Evolutionary conservation across 2,113 vertebrate species (phyloP), one percentile per base, ranked within the genome.

Genomic region (Lepisosteus oculatus): DNA sequence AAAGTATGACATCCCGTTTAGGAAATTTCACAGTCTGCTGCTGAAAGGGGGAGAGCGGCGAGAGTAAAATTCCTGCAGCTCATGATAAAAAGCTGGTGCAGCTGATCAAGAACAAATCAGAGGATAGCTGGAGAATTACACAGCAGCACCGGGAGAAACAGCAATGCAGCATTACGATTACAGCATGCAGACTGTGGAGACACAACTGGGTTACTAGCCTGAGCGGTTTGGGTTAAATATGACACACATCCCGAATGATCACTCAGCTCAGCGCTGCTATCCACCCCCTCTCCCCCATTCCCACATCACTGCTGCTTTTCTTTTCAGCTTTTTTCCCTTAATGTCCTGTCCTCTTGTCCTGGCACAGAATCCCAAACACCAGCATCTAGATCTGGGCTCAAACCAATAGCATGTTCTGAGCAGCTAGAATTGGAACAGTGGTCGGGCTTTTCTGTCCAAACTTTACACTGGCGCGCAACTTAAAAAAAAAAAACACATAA

Each of bases 81-180:
- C 78, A 65, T 87, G 82, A 82, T 78, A 84, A 83, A 89, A 71
- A 82, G 68, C 79, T 77, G 77, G 84, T 88, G 83, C 84, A 87
- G 85, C 84, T 89, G 80, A 82, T 72, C 84, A 86, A 88, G 86
- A 83, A 80, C 88, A 85, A 84, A 89, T 88, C 85, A 85, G 86
- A 79, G 78, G 73, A 77, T 81, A 81, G 83, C 84, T 80, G 76
- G 68, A 85, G 87, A 77, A 44, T 72, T 84, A 80, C 84, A 81
- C 80, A 80, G 83, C 70, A 75, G 79, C 81, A 79, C 76, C 77
- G 81, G 85, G 79, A 84, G 85, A 84, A 88, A 92, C 91, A 87
- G 86, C 87, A 90, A 84, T 93, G 93, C 94, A 93, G 93, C 78
- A 88, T 85, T 85, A 86, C 83, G 80, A 73, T 84, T 82, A 77